Percentiles rank a stretch among this genome's conserved stretches.
phyloP scores from a whole-genome alignment of 1,140 invertebrate species.

The Plectus sambesii region DNA sequence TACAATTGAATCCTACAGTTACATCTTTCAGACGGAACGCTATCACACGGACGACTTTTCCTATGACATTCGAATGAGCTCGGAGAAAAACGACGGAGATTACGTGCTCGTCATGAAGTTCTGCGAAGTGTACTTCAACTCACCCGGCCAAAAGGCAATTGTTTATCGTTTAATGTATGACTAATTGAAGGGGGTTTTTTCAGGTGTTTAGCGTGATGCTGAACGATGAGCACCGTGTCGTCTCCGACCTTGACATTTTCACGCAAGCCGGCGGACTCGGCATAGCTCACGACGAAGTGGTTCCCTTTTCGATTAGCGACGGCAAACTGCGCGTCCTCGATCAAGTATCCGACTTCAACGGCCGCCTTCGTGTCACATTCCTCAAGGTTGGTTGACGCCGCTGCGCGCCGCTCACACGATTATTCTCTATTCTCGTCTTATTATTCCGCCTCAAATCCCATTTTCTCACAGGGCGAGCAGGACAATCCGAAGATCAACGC shows the following conservation, averaged over 20 bases:
- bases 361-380: background rate
- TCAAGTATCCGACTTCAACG: background rate
- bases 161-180: too few relatives aligned
- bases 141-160: background rate
- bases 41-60: background rate
- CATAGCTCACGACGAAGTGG: background rate
- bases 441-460: too few relatives aligned
- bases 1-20: too few relatives aligned
- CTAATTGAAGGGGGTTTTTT: too few relatives aligned
- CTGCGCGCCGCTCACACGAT: too few relatives aligned
- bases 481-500: constrained; percentile 3
- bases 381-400: too few relatives aligned
- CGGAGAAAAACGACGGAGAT: background rate
- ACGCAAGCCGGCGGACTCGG: background rate
- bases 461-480: constrained; percentile 1
- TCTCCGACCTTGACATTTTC: background rate
- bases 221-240: background rate
- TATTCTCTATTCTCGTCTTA: too few relatives aligned
- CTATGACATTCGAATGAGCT: background rate
- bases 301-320: background rate
- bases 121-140: constrained; percentile 1
- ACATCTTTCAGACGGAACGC: background rate
- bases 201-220: background rate
- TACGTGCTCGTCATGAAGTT: background rate
- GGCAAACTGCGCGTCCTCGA: background rate